Conservation (phyloP, 1,140 invertebrate species). For the Brachionus paranguensis region DNA sequence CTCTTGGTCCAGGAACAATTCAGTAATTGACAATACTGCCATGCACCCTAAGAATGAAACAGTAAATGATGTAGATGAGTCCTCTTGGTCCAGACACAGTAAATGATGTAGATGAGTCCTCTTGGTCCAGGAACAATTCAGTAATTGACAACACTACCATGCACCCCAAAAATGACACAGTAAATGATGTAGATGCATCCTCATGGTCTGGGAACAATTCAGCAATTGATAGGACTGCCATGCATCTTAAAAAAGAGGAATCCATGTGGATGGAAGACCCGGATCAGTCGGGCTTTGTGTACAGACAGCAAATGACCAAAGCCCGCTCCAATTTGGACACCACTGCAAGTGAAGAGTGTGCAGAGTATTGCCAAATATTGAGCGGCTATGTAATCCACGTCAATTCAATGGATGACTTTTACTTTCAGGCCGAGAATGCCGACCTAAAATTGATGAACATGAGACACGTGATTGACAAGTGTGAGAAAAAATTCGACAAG, state of each 20-base stretch:
- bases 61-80: background rate
- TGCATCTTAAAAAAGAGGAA: background rate
- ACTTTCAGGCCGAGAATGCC: conserved; percentile 12
- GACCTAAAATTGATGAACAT: conserved; percentile 27
- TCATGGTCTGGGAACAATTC: background rate
- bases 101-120: background rate
- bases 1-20: background rate
- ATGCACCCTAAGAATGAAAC: background rate
- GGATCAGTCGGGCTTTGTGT: background rate
- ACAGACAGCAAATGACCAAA: background rate
- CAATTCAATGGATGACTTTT: conserved; percentile 34
- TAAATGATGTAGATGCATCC: background rate
- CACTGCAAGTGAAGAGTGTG: background rate
- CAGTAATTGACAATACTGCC: background rate
- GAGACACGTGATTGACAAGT: conserved; percentile 18
- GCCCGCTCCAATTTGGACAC: background rate
- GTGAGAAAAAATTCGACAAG: background rate
- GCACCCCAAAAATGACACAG: background rate
- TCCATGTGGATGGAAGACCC: background rate
- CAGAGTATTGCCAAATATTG: background rate
- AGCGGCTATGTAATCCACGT: conserved; percentile 1
- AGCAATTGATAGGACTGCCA: background rate
- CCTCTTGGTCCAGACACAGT: background rate
- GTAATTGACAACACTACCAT: background rate
- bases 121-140: background rate